phyloP scores from a whole-genome alignment of 2,888 invertebrate species.

The Lasioglossum leucozonium region DNA sequence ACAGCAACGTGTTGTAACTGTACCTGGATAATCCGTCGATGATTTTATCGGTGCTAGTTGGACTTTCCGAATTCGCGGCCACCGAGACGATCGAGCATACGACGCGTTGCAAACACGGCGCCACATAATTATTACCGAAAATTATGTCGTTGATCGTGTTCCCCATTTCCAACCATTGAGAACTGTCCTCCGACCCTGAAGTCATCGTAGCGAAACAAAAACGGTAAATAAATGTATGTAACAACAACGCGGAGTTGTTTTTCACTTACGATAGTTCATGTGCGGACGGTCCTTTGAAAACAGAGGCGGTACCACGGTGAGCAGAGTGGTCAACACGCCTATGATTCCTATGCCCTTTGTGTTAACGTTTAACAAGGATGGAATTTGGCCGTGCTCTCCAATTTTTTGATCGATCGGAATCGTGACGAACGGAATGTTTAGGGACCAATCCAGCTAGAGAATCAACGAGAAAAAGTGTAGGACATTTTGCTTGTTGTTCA shows the following conservation, averaged over 20 bases:
- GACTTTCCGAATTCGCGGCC: slow-evolving; percentile 73
- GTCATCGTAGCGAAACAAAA: not conserved
- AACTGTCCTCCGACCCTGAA: slow-evolving; percentile 72
- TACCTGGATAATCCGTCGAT: slow-evolving; percentile 83
- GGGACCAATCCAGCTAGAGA: slow-evolving; percentile 88
- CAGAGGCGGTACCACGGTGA: slow-evolving; percentile 86
- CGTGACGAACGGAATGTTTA: slow-evolving; percentile 89
- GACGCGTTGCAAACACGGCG: slow-evolving; percentile 81
- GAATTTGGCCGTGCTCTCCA: slow-evolving; percentile 78
- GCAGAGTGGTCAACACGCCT: slow-evolving; percentile 86
- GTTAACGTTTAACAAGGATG: slow-evolving; percentile 88
- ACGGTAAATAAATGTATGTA: not conserved
- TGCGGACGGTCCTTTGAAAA: slow-evolving; percentile 65
- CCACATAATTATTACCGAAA: slow-evolving; percentile 79
- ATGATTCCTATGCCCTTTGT: slow-evolving; percentile 87
- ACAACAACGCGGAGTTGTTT: not conserved
- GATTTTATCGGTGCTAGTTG: slow-evolving; percentile 82
- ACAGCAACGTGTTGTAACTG: not conserved
- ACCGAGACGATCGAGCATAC: slow-evolving; percentile 80
- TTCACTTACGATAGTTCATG: slow-evolving; percentile 60
- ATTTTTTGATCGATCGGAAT: slow-evolving; percentile 88
- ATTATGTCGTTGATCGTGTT: slow-evolving; percentile 79
- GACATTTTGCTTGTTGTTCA: not conserved
- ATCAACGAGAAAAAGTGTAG: not conserved
- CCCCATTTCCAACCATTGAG: slow-evolving; percentile 71